Evolutionary conservation across 2,888 invertebrate species (phyloP), one percentile per base, ranked within the genome.

Genomic region (Cancer borealis): DNA sequence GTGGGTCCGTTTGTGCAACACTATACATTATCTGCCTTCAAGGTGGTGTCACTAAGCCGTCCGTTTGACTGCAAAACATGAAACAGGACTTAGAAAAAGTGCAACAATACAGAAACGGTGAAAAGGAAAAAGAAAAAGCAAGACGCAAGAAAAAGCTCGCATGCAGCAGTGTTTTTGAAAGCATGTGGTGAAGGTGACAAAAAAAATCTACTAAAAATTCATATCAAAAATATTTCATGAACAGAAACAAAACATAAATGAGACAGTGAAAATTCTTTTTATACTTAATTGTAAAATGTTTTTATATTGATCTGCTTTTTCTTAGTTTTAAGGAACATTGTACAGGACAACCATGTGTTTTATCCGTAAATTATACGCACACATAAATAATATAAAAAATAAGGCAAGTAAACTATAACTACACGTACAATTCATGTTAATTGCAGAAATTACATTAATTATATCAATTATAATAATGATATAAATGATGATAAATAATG

Each of bases 41-140:
- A 79, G 79, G 30, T 79, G 79, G 79, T 21, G 79, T 79, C 79
- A 26, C 79, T 79, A 79, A 79, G 79, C 79, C 79, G 79, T 30
- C 79, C 79, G 79, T 79, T 79, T 30, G 79, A 79, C 79, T 79
- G 79, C 79, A 79, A 79, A 79, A 79, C 79, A 79, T 79, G 79
- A 79, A 79, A 79, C 30, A 79, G 21, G 79, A 79, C 79, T 79
- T 79, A 79, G 79, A 79, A 79, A 54, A 79, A 26, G 30, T 14
- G 79, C 12, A 79, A 30, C 6, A 79, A 30, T 21, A 79, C 12
- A 30, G 6, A 30, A 30, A 30, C 79, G 30, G 30, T 5, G 30
- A 79, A 79, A 79, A 26, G 12, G 3, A 79, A 79, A 12, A 2
- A 12, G 12, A 79, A 66, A 66, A 30, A 30, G 12, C 14, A 66